phyloP scores from a whole-genome alignment of 2,888 invertebrate genomes.

The Trichopria drosophilae region DNA sequence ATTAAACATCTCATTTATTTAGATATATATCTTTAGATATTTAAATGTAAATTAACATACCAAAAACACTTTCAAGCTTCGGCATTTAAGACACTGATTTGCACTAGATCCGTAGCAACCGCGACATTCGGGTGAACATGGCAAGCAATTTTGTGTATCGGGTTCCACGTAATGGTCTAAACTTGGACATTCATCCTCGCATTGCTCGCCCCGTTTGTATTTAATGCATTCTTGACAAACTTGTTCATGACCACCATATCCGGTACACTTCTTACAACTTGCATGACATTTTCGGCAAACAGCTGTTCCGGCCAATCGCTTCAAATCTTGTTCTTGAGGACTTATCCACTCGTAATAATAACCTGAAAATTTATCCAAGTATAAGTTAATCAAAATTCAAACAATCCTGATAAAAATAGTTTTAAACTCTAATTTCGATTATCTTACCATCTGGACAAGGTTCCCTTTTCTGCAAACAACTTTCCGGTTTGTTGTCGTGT shows the following conservation, averaged over 20 bases:
- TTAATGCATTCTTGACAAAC: conserved; percentile 86
- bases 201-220: conserved; percentile 85
- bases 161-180: conserved; percentile 86
- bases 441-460: conserved; percentile 75
- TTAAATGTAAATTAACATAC: conserved; percentile 41
- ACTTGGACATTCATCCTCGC: conserved; percentile 84
- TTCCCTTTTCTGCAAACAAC: conserved; percentile 78
- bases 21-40: background rate
- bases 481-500: conserved; percentile 69
- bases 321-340: conserved; percentile 73
- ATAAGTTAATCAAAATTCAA: background rate
- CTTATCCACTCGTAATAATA: conserved; percentile 85
- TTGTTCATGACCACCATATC: conserved; percentile 83
- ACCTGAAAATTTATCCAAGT: conserved; percentile 58
- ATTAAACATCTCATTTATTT: background rate
- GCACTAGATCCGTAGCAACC: conserved; percentile 80
- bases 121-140: conserved; percentile 80
- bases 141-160: conserved; percentile 70
- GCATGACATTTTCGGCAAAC: conserved; percentile 91
- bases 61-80: conserved; percentile 73
- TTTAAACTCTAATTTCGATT: conserved; percentile 4
- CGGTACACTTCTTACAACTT: conserved; percentile 84
- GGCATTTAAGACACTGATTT: conserved; percentile 76
- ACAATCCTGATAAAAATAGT: background rate
- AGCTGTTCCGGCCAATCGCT: conserved; percentile 79